A percentile compares a stretch with the other conserved stretches of the same genome.
These are phyloP conservation scores for Standfussiana lucernea DNA, from an alignment of 2,888 invertebrate genomes.

Conservation along the genomic window DNA sequence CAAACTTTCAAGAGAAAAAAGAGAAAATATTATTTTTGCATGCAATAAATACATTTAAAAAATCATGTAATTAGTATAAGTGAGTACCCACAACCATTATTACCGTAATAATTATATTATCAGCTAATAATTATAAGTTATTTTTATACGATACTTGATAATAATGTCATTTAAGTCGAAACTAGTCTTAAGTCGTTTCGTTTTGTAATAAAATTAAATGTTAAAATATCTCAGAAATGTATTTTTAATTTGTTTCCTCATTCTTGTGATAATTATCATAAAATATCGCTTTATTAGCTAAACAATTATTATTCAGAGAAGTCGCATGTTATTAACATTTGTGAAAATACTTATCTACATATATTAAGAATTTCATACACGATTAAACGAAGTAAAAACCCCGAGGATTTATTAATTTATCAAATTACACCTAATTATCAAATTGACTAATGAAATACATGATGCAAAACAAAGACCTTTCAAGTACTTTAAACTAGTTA, in stretches of 20 bases:
- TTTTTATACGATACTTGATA: slow-evolving; percentile 73
- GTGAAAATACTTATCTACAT: background rate
- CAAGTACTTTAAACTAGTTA: slow-evolving; percentile 43
- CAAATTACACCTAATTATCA: slow-evolving; percentile 5
- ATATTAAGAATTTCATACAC: background rate
- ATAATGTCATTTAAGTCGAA: slow-evolving; percentile 79
- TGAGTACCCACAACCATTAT: slow-evolving; percentile 62
- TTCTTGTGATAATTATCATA: slow-evolving; percentile 41
- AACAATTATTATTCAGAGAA: slow-evolving; percentile 13
- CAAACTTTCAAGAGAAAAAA: slow-evolving; percentile 74
- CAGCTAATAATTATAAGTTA: slow-evolving; percentile 75
- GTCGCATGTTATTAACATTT: slow-evolving; percentile 31
- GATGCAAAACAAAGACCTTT: slow-evolving; percentile 11
- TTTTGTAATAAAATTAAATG: slow-evolving; percentile 80
- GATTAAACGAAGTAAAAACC: slow-evolving; percentile 23
- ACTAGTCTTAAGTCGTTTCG: slow-evolving; percentile 83
- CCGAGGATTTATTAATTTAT: background rate
- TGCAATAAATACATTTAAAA: slow-evolving; percentile 75
- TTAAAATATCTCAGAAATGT: slow-evolving; percentile 62
- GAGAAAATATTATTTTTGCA: slow-evolving; percentile 79
- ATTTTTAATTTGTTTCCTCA: slow-evolving; percentile 60
- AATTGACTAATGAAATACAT: background rate
- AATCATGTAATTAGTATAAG: slow-evolving; percentile 60
- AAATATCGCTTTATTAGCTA: slow-evolving; percentile 16
- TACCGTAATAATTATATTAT: slow-evolving; percentile 62